Base-by-base conservation (phyloP, 2,888 invertebrate genomes). In the Drosophila testacea region DNA sequence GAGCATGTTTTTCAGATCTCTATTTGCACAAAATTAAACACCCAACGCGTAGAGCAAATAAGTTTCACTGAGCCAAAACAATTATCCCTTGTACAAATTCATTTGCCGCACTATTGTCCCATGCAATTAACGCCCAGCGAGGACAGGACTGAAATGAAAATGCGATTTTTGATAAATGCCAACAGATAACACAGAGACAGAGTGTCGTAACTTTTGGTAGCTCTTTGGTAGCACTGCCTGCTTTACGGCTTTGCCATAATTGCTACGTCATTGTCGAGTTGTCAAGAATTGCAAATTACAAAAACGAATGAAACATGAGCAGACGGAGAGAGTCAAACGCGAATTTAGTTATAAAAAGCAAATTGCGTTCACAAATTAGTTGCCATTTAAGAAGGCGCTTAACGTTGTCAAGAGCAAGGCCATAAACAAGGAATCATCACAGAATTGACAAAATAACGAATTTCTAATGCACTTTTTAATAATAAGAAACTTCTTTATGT, bases 21-120 rank as follows among this genome's bases (percentile, higher is more conserved):
- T 89, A 85, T 84, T 84, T 89, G 88, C 89, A 89, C 86, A 89
- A 83, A 88, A 88, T 84, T 84, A 88, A 89, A 84, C 88, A 84
- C 88, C 84, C 80, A 39, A 64, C 72, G 88, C 83, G 80, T 85
- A 72, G 61, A 46, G 63, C 68, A 83, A 83, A 83, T 73, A 79
- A 84, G 75, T 66, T 74, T 62, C 55, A 46, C 42, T 72, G 76
- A 82, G 88, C 76, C 89, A 81, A 83, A 81, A 79, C 88, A 89
- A 83, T 89, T 83, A 89, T 83, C 85, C 83, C 82, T 83, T 84
- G 76, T 82, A 89, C 83, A 89, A 83, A 83, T 83, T 83, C 89
- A 89, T 88, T 83, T 89, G 88, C 88, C 86, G 83, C 89, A 83
- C 83, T 83, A 83, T 83, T 88, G 89, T 89, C 88, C 69, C 73